Percentiles rank a stretch among this genome's conserved stretches.
These are phyloP conservation scores for Neoniphon sammara DNA, from an alignment of 2,797 vertebrate species.

Conservation along the genomic window DNA sequence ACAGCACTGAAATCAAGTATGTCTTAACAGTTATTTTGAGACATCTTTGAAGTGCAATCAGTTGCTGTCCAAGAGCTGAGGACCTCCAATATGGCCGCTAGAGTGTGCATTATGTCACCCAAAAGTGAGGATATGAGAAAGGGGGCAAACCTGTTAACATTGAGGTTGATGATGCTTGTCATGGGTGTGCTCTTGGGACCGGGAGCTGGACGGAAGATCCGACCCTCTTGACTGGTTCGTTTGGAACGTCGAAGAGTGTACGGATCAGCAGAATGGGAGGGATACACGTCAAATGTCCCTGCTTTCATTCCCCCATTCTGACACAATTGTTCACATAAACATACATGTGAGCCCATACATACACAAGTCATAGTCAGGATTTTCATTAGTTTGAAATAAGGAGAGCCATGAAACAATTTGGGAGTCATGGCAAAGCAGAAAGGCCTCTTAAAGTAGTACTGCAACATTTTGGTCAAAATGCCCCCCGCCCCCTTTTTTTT, in stretches of 20 bases:
- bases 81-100: background rate
- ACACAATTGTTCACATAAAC: slow-evolving; percentile 15
- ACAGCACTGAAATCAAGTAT: too few species aligned
- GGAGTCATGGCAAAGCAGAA: too few species aligned
- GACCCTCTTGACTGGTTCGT: slow-evolving; percentile 26
- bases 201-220: slow-evolving; percentile 51
- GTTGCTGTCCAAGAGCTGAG: background rate
- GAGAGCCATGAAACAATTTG: too few species aligned
- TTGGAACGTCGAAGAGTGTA: slow-evolving; percentile 41
- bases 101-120: background rate
- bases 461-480: too few species aligned
- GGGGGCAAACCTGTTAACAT: slow-evolving; percentile 56
- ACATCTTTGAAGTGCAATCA: background rate
- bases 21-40: background rate
- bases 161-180: slow-evolving; percentile 62
- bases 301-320: slow-evolving; percentile 71
- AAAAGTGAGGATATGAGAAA: background rate
- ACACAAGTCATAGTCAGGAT: too few species aligned
- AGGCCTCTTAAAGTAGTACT: too few species aligned
- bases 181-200: slow-evolving; percentile 67
- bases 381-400: too few species aligned
- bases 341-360: background rate
- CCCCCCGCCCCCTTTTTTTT: too few species aligned
- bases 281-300: slow-evolving; percentile 61
- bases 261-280: slow-evolving; percentile 61